Conservation (phyloP, 1,140 invertebrate genomes). For the Lerema accius region DNA sequence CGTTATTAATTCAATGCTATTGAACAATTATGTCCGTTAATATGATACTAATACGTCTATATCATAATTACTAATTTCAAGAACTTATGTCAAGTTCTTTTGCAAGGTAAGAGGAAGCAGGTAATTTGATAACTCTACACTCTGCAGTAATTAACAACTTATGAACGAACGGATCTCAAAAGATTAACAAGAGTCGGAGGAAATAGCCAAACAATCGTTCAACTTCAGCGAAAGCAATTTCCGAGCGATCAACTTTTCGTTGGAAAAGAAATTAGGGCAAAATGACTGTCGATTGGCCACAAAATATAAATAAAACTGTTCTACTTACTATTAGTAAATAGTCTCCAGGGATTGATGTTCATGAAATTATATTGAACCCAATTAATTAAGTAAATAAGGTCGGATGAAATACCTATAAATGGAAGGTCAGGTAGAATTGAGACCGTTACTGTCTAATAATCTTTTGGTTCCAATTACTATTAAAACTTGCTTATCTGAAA, state of each 20-base stretch:
- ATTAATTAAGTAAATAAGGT: too few species aligned
- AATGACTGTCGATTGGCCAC: neutral
- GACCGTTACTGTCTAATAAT: too few species aligned
- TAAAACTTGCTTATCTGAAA: too few species aligned
- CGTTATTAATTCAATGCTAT: neutral
- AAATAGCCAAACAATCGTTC: neutral
- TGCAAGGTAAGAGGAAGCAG: neutral
- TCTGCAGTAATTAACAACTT: too few species aligned
- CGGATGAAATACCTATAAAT: too few species aligned
- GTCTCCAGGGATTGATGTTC: too few species aligned
- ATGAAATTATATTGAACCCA: too few species aligned
- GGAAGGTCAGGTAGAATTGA: too few species aligned
- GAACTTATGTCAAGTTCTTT: neutral
- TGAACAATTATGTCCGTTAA: slow-evolving; percentile 1
- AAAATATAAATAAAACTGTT: too few species aligned
- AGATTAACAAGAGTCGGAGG: neutral
- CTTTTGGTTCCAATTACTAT: too few species aligned
- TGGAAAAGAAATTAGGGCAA: neutral
- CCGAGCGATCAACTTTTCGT: neutral
- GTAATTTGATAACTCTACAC: neutral
- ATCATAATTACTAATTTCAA: neutral
- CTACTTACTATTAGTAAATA: too few species aligned
- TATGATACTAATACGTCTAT: neutral
- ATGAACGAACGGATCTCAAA: neutral
- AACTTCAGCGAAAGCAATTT: neutral